Base-by-base conservation (phyloP, 2,113 vertebrate genomes). In the Datnioides undecimradiatus region DNA sequence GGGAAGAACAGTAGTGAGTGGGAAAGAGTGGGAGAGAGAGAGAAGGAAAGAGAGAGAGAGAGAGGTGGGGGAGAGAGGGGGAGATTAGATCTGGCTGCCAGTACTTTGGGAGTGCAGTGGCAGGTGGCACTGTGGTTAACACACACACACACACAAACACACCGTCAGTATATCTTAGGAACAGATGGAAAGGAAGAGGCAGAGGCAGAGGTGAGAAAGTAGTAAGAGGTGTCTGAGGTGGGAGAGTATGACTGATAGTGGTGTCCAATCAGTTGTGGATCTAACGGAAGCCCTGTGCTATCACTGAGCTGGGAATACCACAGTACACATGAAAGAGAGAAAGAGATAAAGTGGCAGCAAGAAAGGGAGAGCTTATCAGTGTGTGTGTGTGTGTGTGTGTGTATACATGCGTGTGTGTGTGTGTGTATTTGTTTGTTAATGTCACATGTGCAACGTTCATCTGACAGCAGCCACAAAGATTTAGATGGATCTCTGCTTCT, bases 71-170 rank as follows among this genome's bases (percentile, higher is more conserved):
- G 17, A 68, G 68, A 36, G 73, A 5, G 79, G 36, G 52, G 29
- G 76, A 66, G 84, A 80, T 89, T 90, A 89, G 78, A 91, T 82
- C 81, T 87, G 64, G 55, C 60, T 79, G 67, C 54, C 65, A 76
- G 80, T 82, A 80, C 69, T 81, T 87, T 87, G 73, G 63, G 75
- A 84, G 76, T 86, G 81, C 87, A 78, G 77, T 84, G 79, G 76
- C 80, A 90, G 86, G 79, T 90, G 83, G 83, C 67, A 73, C 79
- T 54, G 57, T 65, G 49, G 73, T 79, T 62, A 77, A 74, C 38
- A 45, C 72, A 55, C 64, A 74, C 54, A 63, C 49, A 63, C 25
- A 57, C 23, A 63, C 64, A 68, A 46, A 81, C 52, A 64, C 23
- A 55, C 12, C n/a, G 12, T 41, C 57, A 51, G 59, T 77, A 29